Evolutionary conservation across 37 sponge, comb jelly and placozoan genomes (phyloP), one percentile per base, ranked within the genome.

Genomic region (Chondrosia reniformis): DNA sequence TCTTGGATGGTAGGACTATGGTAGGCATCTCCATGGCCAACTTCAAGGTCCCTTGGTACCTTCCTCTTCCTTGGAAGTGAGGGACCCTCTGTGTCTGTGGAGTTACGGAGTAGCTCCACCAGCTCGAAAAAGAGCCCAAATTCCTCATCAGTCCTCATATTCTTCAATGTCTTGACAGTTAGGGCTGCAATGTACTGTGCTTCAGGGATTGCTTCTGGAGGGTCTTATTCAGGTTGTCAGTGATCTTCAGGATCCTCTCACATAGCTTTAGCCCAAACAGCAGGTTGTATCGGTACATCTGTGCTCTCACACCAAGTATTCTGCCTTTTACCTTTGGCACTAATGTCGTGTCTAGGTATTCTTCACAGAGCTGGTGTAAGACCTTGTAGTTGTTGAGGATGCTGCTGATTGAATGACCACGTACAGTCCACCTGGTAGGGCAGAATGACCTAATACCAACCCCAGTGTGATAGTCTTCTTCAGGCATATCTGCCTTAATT

Each of bases 271-370:
- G 58, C 19, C 91, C 91, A 79, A 90, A 90, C 10, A 19, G 15
- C 4, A 90, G 32, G 0, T 75, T 54, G 76, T 42, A 90, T 25
- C 63, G 22, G 31, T 46, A 31, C 84, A 86, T 90, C 27, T 79
- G 87, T 13, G 76, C 27, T 33, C 79, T 39, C 31, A 82, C 83
- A 31, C 86, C 90, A 65, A 89, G 78, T 4, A 85, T 79, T 42
- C 91, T 49, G 19, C 80, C 87, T 78, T 86, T 90, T 4, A 83
- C 87, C 74, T 90, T 87, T 27, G 91, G 87, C 17, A 82, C 87
- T 25, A 86, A 34, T 17, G 72, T 41, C 15, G 72, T 19, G 34
- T 86, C 76, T 36, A 90, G 67, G 49, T 84, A 86, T 54, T 90
- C 81, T 39, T 86, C 81, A 84, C 91, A 90, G 33, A 87, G 76